Percentiles rank a stretch among this genome's conserved stretches.
Evolutionary conservation across 1,140 invertebrate genomes (phyloP).

Genomic region (Hyposmocoma kahamanoa): DNA sequence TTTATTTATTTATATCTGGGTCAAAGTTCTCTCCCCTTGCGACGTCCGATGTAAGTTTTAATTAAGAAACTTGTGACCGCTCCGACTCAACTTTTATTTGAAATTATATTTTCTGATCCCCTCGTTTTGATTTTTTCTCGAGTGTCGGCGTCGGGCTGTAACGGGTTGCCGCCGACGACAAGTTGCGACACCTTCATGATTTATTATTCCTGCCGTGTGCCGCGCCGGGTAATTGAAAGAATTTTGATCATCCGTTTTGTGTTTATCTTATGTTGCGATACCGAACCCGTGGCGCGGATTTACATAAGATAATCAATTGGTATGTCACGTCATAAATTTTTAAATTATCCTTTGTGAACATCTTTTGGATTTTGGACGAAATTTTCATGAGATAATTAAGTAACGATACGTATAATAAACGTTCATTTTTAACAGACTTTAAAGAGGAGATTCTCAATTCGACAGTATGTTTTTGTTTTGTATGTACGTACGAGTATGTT

Average conservation of each 20-base stretch:
- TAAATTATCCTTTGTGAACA: too few species aligned
- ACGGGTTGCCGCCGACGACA: constrained; percentile 44
- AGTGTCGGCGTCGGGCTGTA: constrained; percentile 28
- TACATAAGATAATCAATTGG: too few species aligned
- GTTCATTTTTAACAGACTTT: too few species aligned
- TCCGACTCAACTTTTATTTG: constrained; percentile 65
- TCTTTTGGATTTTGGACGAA: too few species aligned
- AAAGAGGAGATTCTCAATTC: too few species aligned
- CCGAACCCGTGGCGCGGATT: too few species aligned
- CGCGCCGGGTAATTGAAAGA: constrained; percentile 33
- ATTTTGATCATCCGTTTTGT: constrained; percentile 22
- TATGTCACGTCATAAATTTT: too few species aligned
- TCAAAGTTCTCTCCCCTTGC: constrained; percentile 57
- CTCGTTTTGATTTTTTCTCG: constrained; percentile 50
- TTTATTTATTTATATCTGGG: constrained; percentile 71
- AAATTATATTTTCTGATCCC: constrained; percentile 68
- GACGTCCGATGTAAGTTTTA: constrained; percentile 67
- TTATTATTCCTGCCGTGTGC: constrained; percentile 36
- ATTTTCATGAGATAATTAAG: too few species aligned
- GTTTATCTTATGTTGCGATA: constrained; percentile 5
- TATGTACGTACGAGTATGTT: too few species aligned
- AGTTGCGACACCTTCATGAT: constrained; percentile 46
- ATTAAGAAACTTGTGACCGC: constrained; percentile 71
- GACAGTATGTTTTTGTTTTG: too few species aligned
- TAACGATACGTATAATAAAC: too few species aligned